phyloP scores from a whole-genome alignment of 30 jellyfish, hydroid and myxozoan genomes.

The Catostylus mosaicus region DNA sequence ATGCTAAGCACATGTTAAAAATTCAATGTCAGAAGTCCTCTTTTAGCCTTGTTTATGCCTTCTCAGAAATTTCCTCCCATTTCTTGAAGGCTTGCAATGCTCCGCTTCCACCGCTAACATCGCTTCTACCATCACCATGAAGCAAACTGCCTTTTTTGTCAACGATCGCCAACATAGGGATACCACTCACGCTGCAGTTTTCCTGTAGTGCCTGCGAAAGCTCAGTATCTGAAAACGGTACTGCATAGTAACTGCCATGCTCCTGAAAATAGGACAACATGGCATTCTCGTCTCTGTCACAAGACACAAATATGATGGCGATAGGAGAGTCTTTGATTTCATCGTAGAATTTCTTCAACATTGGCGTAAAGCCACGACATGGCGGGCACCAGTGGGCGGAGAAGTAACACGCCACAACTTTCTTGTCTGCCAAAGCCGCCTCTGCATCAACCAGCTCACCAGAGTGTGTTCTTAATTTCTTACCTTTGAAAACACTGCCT shows the following conservation, averaged over 20 bases:
- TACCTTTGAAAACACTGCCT: slow-evolving; percentile 42
- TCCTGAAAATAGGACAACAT: slow-evolving; percentile 41
- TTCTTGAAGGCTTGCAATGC: slow-evolving; percentile 28
- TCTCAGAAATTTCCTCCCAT: slow-evolving; percentile 23
- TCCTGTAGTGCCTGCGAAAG: slow-evolving; percentile 12
- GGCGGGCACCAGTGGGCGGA: slow-evolving; percentile 83
- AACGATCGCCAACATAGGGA: slow-evolving; percentile 41
- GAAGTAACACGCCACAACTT: slow-evolving; percentile 42
- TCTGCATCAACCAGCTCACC: slow-evolving; percentile 53
- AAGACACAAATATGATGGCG: slow-evolving; percentile 48
- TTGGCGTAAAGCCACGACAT: slow-evolving; percentile 53
- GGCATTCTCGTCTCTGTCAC: slow-evolving; percentile 41
- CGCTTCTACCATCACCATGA: slow-evolving; percentile 44
- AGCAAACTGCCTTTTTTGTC: slow-evolving; percentile 35
- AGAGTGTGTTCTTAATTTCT: slow-evolving; percentile 24
- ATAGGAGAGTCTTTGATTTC: slow-evolving; percentile 7
- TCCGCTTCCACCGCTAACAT: slow-evolving; percentile 20
- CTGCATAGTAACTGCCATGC: slow-evolving; percentile 51
- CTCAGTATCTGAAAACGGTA: slow-evolving; percentile 22
- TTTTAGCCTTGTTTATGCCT: neutral
- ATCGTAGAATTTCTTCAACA: slow-evolving; percentile 40
- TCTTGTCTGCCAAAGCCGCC: slow-evolving; percentile 34
- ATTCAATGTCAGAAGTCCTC: no score
- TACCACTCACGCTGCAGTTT: slow-evolving; percentile 38
- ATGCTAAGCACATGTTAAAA: no score